Conservation (phyloP, 1,140 invertebrate species). For the Bicyclus anynana region DNA sequence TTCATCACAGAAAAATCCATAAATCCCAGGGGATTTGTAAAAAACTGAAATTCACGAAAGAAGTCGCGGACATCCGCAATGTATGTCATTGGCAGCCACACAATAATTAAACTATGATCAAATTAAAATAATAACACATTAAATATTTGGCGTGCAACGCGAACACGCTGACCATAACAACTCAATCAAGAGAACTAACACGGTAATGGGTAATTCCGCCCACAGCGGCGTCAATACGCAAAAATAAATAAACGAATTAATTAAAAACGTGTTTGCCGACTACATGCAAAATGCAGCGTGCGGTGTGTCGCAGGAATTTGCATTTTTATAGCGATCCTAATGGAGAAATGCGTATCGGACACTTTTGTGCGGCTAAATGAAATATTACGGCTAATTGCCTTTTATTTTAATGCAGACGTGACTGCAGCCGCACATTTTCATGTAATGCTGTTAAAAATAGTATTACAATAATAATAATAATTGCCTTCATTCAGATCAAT, state of each 20-base stretch:
- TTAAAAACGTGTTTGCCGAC: constrained; percentile 60
- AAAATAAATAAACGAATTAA: constrained; percentile 59
- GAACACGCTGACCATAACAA: background rate
- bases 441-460: too few relatives aligned
- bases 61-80: too few relatives aligned
- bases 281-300: constrained; percentile 47
- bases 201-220: constrained; percentile 34
- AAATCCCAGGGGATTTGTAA: too few relatives aligned
- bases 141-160: background rate
- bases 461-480: too few relatives aligned
- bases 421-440: background rate
- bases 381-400: constrained; percentile 25
- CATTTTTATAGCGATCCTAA: constrained; percentile 49
- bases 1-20: too few relatives aligned
- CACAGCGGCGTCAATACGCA: constrained; percentile 36
- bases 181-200: constrained; percentile 25
- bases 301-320: constrained; percentile 36
- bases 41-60: too few relatives aligned
- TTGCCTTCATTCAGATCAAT: too few relatives aligned
- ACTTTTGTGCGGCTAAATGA: constrained; percentile 33
- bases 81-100: too few relatives aligned
- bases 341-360: constrained; percentile 40
- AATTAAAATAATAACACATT: background rate
- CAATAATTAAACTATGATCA: background rate
- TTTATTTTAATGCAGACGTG: constrained; percentile 5